Evolutionary conservation across 2,888 invertebrate species (phyloP).

Genomic region (Zaprionus lineosus): DNA sequence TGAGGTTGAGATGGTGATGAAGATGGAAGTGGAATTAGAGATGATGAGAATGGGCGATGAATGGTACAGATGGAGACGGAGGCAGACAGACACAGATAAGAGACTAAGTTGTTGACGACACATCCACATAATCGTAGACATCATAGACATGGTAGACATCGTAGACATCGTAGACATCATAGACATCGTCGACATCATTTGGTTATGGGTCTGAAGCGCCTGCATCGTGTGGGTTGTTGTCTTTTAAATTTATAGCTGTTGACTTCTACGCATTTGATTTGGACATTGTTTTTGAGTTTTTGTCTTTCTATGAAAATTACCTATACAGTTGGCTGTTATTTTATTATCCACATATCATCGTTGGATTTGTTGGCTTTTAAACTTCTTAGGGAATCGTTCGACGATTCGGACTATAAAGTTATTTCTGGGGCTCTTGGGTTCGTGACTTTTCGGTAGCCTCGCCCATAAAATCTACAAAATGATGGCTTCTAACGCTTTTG

Average conservation of each 20-base stretch:
- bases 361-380: constrained; percentile 34
- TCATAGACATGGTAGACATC: no score
- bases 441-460: constrained; percentile 70
- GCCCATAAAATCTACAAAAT: constrained; percentile 69
- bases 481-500: constrained; percentile 56
- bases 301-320: constrained; percentile 37
- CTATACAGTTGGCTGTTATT: constrained; percentile 61
- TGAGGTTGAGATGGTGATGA: background rate
- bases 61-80: background rate
- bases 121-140: constrained; percentile 25
- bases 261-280: constrained; percentile 65
- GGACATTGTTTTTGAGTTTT: constrained; percentile 8
- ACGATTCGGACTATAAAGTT: constrained; percentile 7
- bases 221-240: constrained; percentile 67
- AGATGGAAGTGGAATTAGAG: background rate
- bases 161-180: no score
- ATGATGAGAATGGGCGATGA: background rate
- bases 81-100: background rate
- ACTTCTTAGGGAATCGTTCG: constrained; percentile 34
- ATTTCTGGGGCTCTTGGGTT: constrained; percentile 18
- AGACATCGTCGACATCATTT: constrained; percentile 25
- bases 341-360: constrained; percentile 63
- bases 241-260: constrained; percentile 70
- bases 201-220: constrained; percentile 48
- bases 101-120: background rate